phyloP scores from a whole-genome alignment of 2,797 vertebrate species.

The Odontamblyopus lacepedii region DNA sequence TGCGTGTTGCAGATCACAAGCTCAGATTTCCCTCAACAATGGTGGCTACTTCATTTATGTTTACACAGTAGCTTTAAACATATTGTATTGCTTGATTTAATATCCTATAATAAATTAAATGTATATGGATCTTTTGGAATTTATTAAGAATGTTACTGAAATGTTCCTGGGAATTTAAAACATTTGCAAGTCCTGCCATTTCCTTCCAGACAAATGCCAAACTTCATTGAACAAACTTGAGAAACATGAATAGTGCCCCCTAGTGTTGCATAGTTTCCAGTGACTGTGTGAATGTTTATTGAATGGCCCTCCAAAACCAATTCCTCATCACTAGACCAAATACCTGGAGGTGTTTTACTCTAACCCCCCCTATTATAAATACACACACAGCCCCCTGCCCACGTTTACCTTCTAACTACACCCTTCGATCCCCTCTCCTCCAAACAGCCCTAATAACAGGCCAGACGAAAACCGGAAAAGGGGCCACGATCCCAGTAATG shows the following conservation, averaged over 20 bases:
- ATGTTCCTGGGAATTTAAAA: constrained; percentile 35
- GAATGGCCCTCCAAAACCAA: constrained; percentile 15
- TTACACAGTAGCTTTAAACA: not conserved
- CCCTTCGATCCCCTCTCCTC: constrained; percentile 12
- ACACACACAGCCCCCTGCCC: constrained; percentile 17
- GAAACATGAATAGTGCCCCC: constrained; percentile 44
- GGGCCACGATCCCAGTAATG: constrained; percentile 69
- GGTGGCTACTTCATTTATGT: constrained; percentile 12
- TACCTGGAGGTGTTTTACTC: constrained; percentile 55
- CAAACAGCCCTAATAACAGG: constrained; percentile 65
- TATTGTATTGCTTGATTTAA: constrained; percentile 11
- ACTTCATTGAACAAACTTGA: constrained; percentile 13
- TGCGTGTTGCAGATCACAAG: constrained; percentile 10
- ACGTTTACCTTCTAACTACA: constrained; percentile 22
- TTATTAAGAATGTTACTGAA: not conserved
- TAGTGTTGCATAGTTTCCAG: constrained; percentile 26
- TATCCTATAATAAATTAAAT: constrained; percentile 24
- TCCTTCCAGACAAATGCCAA: constrained; percentile 24
- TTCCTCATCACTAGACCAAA: constrained; percentile 45
- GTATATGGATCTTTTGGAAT: constrained; percentile 19
- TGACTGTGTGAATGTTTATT: constrained; percentile 3
- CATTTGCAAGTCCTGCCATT: constrained; percentile 26
- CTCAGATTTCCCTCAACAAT: constrained; percentile 33
- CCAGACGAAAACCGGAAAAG: constrained; percentile 71
- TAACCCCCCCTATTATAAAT: constrained; percentile 22